Evolutionary conservation across 2,113 vertebrate genomes (phyloP), one percentile per base, ranked within the genome.

Genomic region (rabbit (Oryctolagus cuniculus)): DNA sequence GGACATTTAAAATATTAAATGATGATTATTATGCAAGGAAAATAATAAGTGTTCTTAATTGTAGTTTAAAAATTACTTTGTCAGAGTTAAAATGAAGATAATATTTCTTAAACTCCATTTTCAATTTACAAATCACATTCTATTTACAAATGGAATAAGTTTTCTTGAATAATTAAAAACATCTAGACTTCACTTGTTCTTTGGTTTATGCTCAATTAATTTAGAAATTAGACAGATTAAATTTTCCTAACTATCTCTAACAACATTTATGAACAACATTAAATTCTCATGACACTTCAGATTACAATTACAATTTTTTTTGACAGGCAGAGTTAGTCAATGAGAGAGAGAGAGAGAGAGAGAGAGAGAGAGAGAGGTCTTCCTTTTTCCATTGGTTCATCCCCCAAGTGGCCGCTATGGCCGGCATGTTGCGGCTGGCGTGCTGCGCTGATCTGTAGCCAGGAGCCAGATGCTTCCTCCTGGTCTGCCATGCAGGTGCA

Each of bases 221-320:
- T 73, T 82, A 10, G 61, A 86, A 67, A 91, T 87, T n/a, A 91
- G 80, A 89, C 55, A 93, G 29, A 91, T 53, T 82, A 93, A 77
- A 34, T 86, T 85, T 89, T 90, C 69, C 34, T 83, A 89, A 64
- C 25, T 69, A 81, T 81, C 25, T 75, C 44, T 44, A 80, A 85
- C 34, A 78, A 31, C 24, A 78, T 67, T 93, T 75, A 89, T 66
- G 86, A 93, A 89, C 17, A 82, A 91, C 16, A 85, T 24, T 64
- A 93, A 94, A 80, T 80, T 70, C 79, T 85, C 31, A 80, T 88
- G 66, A 80, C 72, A 94, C 19, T 80, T 90, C 6, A 49, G 13
- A 94, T 67, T 90, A 84, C 5, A 84, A 55, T 84, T 38, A 5
- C 38, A 38, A 38, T 38, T 38, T 38, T 38, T 38, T 38, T 38